These are phyloP conservation scores for Eublepharis macularius DNA, from an alignment of 2,113 vertebrate genomes.

Conservation along the genomic window DNA sequence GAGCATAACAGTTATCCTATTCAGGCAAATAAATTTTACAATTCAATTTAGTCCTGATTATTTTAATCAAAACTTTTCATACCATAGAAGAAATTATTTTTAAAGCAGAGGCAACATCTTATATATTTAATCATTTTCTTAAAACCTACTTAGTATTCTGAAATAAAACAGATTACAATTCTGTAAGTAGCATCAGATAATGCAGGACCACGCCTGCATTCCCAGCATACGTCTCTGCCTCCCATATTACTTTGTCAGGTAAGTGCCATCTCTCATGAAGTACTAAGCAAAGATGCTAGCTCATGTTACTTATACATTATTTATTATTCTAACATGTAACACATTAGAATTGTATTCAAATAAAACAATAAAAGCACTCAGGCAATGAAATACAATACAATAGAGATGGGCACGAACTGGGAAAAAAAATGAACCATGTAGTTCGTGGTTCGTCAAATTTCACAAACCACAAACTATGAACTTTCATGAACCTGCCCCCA, in stretches of 20 bases:
- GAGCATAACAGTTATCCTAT: slow-evolving; percentile 48
- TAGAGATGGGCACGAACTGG: no score
- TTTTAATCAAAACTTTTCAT: slow-evolving; percentile 6
- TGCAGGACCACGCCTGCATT: neutral
- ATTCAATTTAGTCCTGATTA: slow-evolving; percentile 51
- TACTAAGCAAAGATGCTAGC: neutral
- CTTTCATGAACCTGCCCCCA: no score
- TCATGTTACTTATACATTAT: neutral
- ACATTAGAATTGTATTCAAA: no score
- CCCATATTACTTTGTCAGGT: neutral
- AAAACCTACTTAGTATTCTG: neutral
- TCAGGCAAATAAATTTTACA: slow-evolving; percentile 60
- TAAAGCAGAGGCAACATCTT: neutral
- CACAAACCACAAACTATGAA: no score
- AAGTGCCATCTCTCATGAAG: neutral
- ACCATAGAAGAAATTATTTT: neutral
- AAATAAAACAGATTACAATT: neutral
- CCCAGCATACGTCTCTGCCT: neutral
- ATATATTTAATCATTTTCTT: neutral
- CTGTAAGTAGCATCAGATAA: neutral
- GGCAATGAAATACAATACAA: no score
- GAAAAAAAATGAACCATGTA: no score
- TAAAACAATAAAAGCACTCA: no score
- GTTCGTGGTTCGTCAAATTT: no score
- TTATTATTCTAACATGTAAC: no score